Percentiles rank a stretch among this genome's conserved stretches.
Conservation (phyloP, 2,888 invertebrate species). For the Tenthredo scrophulariae region DNA sequence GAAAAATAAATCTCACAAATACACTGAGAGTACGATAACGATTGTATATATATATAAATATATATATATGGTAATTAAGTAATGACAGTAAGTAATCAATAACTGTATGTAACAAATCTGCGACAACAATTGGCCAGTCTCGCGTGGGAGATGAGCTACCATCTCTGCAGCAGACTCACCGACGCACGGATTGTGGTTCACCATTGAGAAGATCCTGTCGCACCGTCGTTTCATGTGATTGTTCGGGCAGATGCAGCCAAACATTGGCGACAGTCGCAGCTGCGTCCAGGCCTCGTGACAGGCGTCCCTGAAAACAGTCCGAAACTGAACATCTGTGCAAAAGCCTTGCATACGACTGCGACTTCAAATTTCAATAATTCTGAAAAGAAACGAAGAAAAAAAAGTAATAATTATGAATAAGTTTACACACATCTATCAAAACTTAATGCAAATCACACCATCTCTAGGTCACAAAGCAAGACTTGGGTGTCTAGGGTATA, state of each 20-base stretch:
- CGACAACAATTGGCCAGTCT: conserved; percentile 49
- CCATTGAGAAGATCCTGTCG: conserved; percentile 92
- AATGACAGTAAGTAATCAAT: conserved; percentile 32
- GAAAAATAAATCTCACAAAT: conserved; percentile 46
- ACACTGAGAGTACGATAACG: conserved; percentile 44
- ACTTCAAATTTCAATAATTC: background rate
- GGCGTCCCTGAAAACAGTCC: conserved; percentile 83
- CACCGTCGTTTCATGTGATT: conserved; percentile 93
- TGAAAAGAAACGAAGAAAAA: background rate
- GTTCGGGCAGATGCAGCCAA: conserved; percentile 95
- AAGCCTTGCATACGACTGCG: background rate
- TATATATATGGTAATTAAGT: conserved; percentile 33
- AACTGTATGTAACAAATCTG: conserved; percentile 39
- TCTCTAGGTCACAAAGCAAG: background rate
- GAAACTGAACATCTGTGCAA: background rate
- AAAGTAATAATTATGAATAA: background rate
- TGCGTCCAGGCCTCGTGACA: conserved; percentile 95
- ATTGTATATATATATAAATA: conserved; percentile 28
- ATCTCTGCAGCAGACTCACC: conserved; percentile 83
- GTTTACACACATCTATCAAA: background rate
- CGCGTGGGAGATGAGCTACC: conserved; percentile 39
- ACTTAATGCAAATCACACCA: background rate
- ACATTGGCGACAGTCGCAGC: conserved; percentile 92
- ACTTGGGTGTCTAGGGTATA: conserved; percentile 11
- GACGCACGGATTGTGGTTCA: conserved; percentile 96